A percentile compares a stretch with the other conserved stretches of the same genome.
phyloP scores from a whole-genome alignment of 2,888 invertebrate genomes.

The Prosopocoilus inquinatus region DNA sequence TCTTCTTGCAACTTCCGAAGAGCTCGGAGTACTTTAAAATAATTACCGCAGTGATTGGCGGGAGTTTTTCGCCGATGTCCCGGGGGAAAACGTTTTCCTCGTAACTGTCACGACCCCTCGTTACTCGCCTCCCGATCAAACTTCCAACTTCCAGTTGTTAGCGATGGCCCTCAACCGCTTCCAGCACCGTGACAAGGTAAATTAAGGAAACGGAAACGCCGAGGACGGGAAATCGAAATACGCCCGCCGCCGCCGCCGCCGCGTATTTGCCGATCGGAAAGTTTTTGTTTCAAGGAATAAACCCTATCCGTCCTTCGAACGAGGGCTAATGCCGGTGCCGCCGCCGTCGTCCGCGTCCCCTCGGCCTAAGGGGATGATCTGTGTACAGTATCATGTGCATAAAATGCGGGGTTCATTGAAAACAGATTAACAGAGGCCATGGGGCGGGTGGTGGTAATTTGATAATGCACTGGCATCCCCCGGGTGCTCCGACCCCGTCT shows the following conservation, averaged over 20 bases:
- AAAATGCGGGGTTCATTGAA: slow-evolving; percentile 49
- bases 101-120: slow-evolving; percentile 39
- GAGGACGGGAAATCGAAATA: too few species aligned
- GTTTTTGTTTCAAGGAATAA: background rate
- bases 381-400: slow-evolving; percentile 46
- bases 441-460: slow-evolving; percentile 53
- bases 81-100: slow-evolving; percentile 38
- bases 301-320: slow-evolving; percentile 26
- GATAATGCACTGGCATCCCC: slow-evolving; percentile 50
- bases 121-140: slow-evolving; percentile 30
- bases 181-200: slow-evolving; percentile 25
- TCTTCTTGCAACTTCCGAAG: slow-evolving; percentile 9
- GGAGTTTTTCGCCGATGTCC: slow-evolving; percentile 32
- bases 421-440: slow-evolving; percentile 51
- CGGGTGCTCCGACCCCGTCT: slow-evolving; percentile 32
- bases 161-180: slow-evolving; percentile 19
- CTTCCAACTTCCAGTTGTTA: slow-evolving; percentile 26
- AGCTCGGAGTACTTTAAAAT: slow-evolving; percentile 46
- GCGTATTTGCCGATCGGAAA: background rate
- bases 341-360: slow-evolving; percentile 9
- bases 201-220: slow-evolving; percentile 19
- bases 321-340: slow-evolving; percentile 20
- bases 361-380: slow-evolving; percentile 22
- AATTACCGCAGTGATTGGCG: slow-evolving; percentile 48
- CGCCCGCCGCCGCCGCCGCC: too few species aligned